Evolutionary conservation across 2,888 invertebrate genomes (phyloP).

Genomic region (Azorinus chamasolen): DNA sequence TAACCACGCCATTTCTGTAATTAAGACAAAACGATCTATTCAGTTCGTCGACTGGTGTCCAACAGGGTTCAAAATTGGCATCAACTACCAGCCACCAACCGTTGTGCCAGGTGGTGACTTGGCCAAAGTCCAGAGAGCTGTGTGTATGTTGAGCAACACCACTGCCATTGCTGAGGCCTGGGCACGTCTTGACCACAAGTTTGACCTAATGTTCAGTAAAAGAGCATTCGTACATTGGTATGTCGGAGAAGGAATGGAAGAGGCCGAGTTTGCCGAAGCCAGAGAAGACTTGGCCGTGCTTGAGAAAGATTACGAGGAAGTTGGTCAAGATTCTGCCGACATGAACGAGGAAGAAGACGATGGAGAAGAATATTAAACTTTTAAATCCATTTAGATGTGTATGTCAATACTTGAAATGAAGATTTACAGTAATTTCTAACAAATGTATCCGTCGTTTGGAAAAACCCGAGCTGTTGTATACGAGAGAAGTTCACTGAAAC

Average conservation of each 20-base stretch:
- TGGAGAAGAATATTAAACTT: constrained; percentile 79
- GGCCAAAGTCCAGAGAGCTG: constrained; percentile 29
- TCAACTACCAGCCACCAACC: constrained; percentile 26
- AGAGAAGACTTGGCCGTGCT: constrained; percentile 72
- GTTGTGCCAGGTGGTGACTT: constrained; percentile 82
- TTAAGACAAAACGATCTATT: constrained; percentile 55
- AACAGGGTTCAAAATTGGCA: constrained; percentile 23
- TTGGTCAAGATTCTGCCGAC: constrained; percentile 6
- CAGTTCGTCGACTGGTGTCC: constrained; percentile 29
- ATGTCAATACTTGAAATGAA: no score
- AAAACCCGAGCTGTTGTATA: no score
- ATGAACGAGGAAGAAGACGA: constrained; percentile 17
- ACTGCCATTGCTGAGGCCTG: constrained; percentile 87
- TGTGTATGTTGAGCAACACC: constrained; percentile 87
- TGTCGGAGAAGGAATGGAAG: constrained; percentile 86
- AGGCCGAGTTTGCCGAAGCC: constrained; percentile 77
- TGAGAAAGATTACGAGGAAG: constrained; percentile 16
- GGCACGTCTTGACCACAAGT: constrained; percentile 85
- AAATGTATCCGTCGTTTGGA: no score
- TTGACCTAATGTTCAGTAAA: constrained; percentile 33
- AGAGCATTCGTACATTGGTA: constrained; percentile 84
- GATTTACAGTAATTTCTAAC: no score
- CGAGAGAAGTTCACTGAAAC: no score
- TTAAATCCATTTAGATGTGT: constrained; percentile 19
- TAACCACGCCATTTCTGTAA: constrained; percentile 80